Evolutionary conservation across 2,113 vertebrate genomes (phyloP).

Genomic region (Plestiodon gilberti): DNA sequence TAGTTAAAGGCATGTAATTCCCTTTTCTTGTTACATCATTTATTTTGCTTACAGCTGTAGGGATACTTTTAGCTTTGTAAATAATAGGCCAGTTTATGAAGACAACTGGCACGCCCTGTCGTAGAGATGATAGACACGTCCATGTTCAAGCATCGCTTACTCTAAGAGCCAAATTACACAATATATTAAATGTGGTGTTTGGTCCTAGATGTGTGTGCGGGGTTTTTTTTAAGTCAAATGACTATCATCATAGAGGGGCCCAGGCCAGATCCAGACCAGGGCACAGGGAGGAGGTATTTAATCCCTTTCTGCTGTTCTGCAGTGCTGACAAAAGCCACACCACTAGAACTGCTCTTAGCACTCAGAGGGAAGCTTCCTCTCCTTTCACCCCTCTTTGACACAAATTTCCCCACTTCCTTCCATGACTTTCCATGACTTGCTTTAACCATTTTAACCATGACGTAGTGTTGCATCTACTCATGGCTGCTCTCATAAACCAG

Average conservation of each 20-base stretch:
- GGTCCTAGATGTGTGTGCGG: background rate
- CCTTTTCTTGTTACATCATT: conserved; percentile 34
- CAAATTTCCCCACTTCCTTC: background rate
- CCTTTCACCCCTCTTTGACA: too few relatives aligned
- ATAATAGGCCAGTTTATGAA: background rate
- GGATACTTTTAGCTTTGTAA: background rate
- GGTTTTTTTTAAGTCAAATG: too few relatives aligned
- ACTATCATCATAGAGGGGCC: too few relatives aligned
- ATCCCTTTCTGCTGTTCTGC: background rate
- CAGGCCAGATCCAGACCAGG: too few relatives aligned
- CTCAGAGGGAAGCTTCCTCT: background rate
- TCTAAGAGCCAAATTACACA: background rate
- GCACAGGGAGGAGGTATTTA: background rate
- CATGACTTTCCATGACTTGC: background rate
- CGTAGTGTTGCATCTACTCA: background rate
- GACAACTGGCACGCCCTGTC: background rate
- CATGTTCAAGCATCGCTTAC: fast-evolving
- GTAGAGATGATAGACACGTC: background rate
- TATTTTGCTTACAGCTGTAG: conserved; percentile 20
- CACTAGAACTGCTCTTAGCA: too few relatives aligned
- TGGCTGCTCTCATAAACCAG: background rate
- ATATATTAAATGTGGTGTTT: background rate
- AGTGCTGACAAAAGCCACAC: background rate
- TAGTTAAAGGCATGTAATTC: conserved; percentile 22
- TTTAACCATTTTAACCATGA: background rate